These are phyloP conservation scores for Labeo catla DNA, from an alignment of 2,113 vertebrate species.

Conservation along the genomic window DNA sequence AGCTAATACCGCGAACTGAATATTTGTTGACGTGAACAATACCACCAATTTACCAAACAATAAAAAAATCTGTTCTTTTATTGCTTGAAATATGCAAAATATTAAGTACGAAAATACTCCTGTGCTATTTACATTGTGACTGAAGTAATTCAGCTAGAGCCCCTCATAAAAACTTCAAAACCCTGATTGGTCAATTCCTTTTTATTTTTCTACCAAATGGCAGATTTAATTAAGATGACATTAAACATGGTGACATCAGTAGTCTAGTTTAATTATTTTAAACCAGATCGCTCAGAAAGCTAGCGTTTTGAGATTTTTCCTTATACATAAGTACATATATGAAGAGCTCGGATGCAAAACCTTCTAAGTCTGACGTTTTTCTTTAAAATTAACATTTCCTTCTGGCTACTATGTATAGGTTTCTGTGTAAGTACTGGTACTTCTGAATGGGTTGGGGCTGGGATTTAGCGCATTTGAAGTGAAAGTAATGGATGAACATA, in stretches of 20 bases:
- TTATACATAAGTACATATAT: no score
- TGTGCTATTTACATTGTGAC: background rate
- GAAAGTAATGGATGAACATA: no score
- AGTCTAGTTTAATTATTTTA: background rate
- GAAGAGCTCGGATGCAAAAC: no score
- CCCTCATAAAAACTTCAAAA: background rate
- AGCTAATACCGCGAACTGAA: background rate
- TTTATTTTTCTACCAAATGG: background rate
- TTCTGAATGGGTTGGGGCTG: no score
- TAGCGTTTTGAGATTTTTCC: background rate
- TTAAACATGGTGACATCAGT: slow-evolving; percentile 4
- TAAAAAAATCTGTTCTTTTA: background rate
- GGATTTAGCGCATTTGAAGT: no score
- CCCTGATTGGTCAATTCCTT: background rate
- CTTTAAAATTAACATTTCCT: no score
- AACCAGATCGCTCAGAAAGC: background rate
- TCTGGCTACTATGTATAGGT: no score
- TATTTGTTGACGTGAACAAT: background rate
- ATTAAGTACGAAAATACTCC: background rate
- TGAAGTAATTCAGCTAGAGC: background rate
- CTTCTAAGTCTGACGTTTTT: no score
- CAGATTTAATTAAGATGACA: background rate
- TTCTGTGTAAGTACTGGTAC: no score
- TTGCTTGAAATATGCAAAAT: background rate
- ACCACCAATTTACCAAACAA: background rate